Base-by-base conservation (phyloP, 92 coral and sea anemone genomes). In the Porites rus region DNA sequence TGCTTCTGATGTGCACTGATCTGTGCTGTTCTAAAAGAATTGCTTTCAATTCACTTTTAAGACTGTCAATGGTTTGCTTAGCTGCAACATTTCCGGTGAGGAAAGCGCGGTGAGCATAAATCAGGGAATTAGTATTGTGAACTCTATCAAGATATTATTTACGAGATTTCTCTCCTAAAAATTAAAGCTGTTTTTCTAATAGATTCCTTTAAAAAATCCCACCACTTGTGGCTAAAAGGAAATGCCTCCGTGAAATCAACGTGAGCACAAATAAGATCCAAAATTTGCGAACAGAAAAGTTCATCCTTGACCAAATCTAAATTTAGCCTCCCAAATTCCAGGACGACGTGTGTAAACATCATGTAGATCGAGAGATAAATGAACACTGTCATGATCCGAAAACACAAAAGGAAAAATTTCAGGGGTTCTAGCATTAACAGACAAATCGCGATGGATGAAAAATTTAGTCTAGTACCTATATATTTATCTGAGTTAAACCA, bases 141-240 rank as follows among this genome's bases (percentile, higher is more conserved):
- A 46, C 64, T 10, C 31, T 59, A 12, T 61, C 79, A 8, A 3
- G 7, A 16, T 71, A 21, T 10, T 43, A 62, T 38, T 19, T 73
- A 1, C 63, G 59, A 20, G 59, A 62, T 83, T 73, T 83, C 1
- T 46, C 11, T 16, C 8, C 76, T 10, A 13, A 58, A 61, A 16
- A 73, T 28, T 9, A 13, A n/a, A 1, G 80, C 25, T 1, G 25
- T 6, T 0, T 17, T 0, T 60, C 38, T 61, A 6, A 83, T 0
- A 0, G 69, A 71, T 31, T 31, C 38, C 1, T 31, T 31, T 31
- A 31, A 31, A 31, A 31, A 31, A 31, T 31, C 38, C 38, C 87
- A 83, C 86, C 80, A 83, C 0, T 83, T 74, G 8, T 64, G 72
- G 0, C 61, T 24, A 2, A 63, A 43, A 13, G 60, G 74, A 60